A percentile compares a stretch with the other conserved stretches of the same genome.
Evolutionary conservation across 2,113 vertebrate species (phyloP).

Genomic region (Melanostigma gelatinosum): DNA sequence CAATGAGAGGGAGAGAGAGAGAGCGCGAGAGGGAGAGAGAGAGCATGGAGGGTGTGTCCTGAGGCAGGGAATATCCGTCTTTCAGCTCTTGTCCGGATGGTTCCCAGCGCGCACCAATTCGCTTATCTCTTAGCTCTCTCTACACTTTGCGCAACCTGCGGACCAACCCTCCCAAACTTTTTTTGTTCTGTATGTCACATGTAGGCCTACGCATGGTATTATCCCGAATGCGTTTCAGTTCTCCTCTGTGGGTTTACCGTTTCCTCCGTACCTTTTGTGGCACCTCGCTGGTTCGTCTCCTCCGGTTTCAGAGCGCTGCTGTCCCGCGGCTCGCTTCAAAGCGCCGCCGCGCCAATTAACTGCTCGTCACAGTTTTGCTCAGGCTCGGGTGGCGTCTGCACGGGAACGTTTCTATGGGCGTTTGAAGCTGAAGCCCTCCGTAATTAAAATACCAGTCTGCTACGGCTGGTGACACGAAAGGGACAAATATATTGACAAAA

Average conservation of each 20-base stretch:
- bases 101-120: conserved; percentile 53
- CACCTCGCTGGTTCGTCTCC: conserved; percentile 36
- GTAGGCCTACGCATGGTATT: conserved; percentile 20
- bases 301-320: conserved; percentile 50
- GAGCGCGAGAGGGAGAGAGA: conserved; percentile 48
- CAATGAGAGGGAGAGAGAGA: conserved; percentile 59
- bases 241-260: conserved; percentile 20
- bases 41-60: conserved; percentile 81
- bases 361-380: conserved; percentile 19
- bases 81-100: conserved; percentile 54
- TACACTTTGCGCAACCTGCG: conserved; percentile 12
- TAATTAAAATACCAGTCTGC: conserved; percentile 12
- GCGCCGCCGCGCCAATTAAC: conserved; percentile 62
- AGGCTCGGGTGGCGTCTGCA: conserved; percentile 31
- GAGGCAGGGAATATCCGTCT: conserved; percentile 77
- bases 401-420: conserved; percentile 16
- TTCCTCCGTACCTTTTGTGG: conserved; percentile 33
- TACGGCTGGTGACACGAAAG: conserved; percentile 19
- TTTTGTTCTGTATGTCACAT: conserved; percentile 2
- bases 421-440: conserved; percentile 1
- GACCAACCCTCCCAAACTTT: conserved; percentile 12
- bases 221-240: conserved; percentile 17
- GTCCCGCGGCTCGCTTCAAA: conserved; percentile 62
- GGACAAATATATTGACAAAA: neutral
- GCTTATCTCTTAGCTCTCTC: conserved; percentile 14